Percentiles rank a stretch among this genome's conserved stretches.
These are phyloP conservation scores for Stigmatopora nigra DNA, from an alignment of 2,113 vertebrate species.

Conservation along the genomic window DNA sequence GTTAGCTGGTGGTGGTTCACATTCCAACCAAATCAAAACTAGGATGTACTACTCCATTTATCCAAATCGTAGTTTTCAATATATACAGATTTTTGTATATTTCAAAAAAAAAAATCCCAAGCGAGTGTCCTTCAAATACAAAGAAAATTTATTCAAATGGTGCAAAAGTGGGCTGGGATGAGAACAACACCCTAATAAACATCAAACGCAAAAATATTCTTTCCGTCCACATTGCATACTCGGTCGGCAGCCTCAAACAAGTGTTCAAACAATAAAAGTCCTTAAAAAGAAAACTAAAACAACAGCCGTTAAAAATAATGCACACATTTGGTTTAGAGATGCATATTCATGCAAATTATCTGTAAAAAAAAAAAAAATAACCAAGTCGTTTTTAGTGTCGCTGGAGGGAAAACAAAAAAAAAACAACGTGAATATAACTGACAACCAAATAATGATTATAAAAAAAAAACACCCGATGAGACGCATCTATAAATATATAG, in stretches of 20 bases:
- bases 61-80: too few species aligned
- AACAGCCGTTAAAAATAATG: conserved; percentile 50
- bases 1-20: too few species aligned
- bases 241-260: conserved; percentile 61
- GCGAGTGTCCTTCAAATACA: conserved; percentile 62
- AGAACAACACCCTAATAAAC: conserved; percentile 52
- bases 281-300: conserved; percentile 33
- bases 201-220: conserved; percentile 61
- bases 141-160: conserved; percentile 77
- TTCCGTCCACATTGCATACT: conserved; percentile 67
- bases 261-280: conserved; percentile 22
- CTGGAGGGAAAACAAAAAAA: conserved; percentile 19
- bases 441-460: neutral
- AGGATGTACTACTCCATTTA: too few species aligned
- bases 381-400: neutral
- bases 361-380: neutral
- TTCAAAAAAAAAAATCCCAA: conserved; percentile 2
- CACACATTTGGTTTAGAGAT: conserved; percentile 56
- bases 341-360: conserved; percentile 35
- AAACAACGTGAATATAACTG: neutral
- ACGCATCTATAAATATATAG: conserved; percentile 73
- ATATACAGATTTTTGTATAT: too few species aligned
- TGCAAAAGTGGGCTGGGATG: conserved; percentile 57
- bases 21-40: too few species aligned
- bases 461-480: conserved; percentile 53